These are phyloP conservation scores for Euwallacea fornicatus DNA, from an alignment of 1,140 invertebrate species.

Conservation along the genomic window DNA sequence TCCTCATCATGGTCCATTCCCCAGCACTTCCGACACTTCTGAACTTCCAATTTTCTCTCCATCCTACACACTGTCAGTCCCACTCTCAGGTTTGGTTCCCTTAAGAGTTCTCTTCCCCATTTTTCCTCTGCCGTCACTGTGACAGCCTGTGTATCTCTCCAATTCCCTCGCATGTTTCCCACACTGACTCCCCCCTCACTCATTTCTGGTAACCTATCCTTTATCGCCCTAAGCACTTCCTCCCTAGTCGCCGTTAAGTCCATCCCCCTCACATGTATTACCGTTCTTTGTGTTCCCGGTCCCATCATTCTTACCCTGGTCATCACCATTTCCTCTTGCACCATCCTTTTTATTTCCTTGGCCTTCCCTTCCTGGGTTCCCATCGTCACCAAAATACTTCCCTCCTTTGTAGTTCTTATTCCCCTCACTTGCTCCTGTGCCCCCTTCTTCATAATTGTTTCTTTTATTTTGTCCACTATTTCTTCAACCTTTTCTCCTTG, in stretches of 20 bases:
- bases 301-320: background rate
- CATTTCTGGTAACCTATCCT: background rate
- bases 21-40: slow-evolving; percentile 39
- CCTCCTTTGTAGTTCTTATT: slow-evolving; percentile 15
- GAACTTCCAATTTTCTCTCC: slow-evolving; percentile 12
- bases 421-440: background rate
- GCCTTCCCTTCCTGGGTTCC: too few relatives aligned
- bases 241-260: slow-evolving; percentile 17
- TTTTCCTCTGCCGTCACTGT: slow-evolving; percentile 14
- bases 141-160: background rate
- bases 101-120: slow-evolving; percentile 14
- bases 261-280: slow-evolving; percentile 20
- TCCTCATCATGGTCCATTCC: slow-evolving; percentile 7
- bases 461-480: background rate
- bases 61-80: slow-evolving; percentile 18
- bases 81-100: background rate
- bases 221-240: slow-evolving; percentile 1
- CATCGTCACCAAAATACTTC: slow-evolving; percentile 8
- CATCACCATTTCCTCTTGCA: background rate
- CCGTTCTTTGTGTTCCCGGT: too few relatives aligned
- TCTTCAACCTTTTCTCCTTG: slow-evolving; percentile 3
- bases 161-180: background rate
- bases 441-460: background rate
- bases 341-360: slow-evolving; percentile 1
- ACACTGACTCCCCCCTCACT: slow-evolving; percentile 1